Evolutionary conservation across 2,888 invertebrate species (phyloP), one percentile per base, ranked within the genome.

Genomic region (Coelinius sp.): DNA sequence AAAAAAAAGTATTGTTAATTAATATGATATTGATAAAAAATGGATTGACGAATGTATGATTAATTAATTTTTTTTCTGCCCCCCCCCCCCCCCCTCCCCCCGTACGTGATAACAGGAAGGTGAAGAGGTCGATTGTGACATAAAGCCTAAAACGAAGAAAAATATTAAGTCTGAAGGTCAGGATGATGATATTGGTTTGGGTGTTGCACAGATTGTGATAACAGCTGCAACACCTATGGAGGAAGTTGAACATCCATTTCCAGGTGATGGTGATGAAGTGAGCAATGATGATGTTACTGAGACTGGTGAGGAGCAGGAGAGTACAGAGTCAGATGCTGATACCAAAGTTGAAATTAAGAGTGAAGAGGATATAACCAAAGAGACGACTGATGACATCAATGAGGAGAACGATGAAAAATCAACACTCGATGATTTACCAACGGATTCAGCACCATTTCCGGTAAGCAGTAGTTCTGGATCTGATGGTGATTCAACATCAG

Each of bases 161-260:
- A 75, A 79, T n/a, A 76, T 75, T 53, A 68, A 74, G 6, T 41
- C 62, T 1, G 56, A 68, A n/a, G 75, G 41, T 12, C 68, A 76
- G 5, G 82, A 83, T 73, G 90, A 91, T 79, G 92, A 92, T 78
- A 90, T 91, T 80, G 94, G 94, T 80, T 90, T 96, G 76, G 95
- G 94, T 75, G 95, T 95, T 80, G 95, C 95, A 67, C 94, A 95
- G 88, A 97, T 97, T 81, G 95, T 96, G 73, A 96, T 97, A 87
- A 97, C 97, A 59, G 96, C 96, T 68, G 97, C 97, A 77, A 97
- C 97, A 52, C 97, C 97, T 53, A 95, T 95, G 94, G 97, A 97
- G 88, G 95, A 95, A 84, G 91, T 94, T 46, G 95, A 95, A 79
- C 93, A 92, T 84, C 91, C 93, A 38, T 95, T 95, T 89, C 95